Evolutionary conservation across 2,113 vertebrate genomes (phyloP), one percentile per base, ranked within the genome.

Genomic region (Platanista minor): DNA sequence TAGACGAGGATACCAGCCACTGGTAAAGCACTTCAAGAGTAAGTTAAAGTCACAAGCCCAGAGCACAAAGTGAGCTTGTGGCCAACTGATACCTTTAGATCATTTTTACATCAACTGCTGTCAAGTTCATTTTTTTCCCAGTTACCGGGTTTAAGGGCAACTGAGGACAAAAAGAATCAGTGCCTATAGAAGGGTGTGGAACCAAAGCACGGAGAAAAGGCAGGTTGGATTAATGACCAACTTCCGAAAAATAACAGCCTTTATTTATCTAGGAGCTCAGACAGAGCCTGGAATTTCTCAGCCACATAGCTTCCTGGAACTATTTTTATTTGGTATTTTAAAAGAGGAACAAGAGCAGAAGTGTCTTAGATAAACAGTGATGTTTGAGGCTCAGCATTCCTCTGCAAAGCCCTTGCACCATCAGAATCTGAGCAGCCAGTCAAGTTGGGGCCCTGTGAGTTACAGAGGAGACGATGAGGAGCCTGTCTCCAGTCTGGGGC

Each of bases 311-410:
- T 97, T 98, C 93, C 95, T 89, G 89, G 72, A 97, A 94, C 93
- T 91, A 97, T 97, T 97, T 97, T 98, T 95, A 96, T 97, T 95
- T 97, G 91, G 71, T 87, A 91, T 96, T 95, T 96, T 96, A 96
- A 23, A 75, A 86, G 86, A 83, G 66, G 49, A 89, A 90, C 71
- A 94, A 81, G 90, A 97, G 93, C 25, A 87, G 90, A 95, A 92
- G 61, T 86, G 46, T 93, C 74, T 97, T 54, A 95, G 95, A 93
- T 93, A 95, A 97, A 95, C 93, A 97, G 62, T 39, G 74, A 91
- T 86, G 78, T 67, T 39, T 81, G 80, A 74, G 43, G 64, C 41
- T 93, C 72, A 59, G 72, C 72, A 83, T 49, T n/a, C 46, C 85
- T 86, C 77, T 83, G 78, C 92, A 95, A 91, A 95, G 41, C 77